A percentile compares a stretch with the other conserved stretches of the same genome.
phyloP scores from a whole-genome alignment of 2,113 vertebrate genomes.

The Pampusana beccarii region DNA sequence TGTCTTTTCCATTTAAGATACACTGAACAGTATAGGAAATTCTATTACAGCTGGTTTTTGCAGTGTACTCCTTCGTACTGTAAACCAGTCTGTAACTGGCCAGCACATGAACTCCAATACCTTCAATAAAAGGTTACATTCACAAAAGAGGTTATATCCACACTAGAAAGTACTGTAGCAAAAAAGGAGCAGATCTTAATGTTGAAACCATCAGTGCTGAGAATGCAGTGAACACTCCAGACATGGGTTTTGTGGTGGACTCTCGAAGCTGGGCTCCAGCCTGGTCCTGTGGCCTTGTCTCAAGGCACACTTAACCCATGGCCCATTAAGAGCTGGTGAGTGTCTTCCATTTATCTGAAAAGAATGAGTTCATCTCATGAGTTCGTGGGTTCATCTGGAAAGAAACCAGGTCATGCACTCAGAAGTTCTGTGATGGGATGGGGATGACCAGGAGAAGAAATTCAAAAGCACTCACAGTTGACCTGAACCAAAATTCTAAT shows the following conservation, averaged over 20 bases:
- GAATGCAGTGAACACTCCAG: neutral
- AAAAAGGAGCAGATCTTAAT: neutral
- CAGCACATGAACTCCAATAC: neutral
- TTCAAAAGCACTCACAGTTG: neutral
- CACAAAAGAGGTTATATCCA: neutral
- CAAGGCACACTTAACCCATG: neutral
- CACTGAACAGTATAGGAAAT: neutral
- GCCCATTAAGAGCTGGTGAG: neutral
- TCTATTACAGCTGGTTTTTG: neutral
- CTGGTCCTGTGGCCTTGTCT: neutral
- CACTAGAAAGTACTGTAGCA: neutral
- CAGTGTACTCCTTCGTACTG: neutral
- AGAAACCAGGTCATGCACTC: neutral
- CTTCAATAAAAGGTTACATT: neutral
- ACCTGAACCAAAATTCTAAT: neutral
- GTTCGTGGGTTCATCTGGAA: neutral
- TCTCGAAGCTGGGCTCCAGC: neutral
- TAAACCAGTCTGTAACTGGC: neutral
- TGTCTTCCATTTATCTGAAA: neutral
- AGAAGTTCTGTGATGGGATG: neutral
- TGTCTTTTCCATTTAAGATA: neutral
- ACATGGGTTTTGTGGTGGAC: neutral
- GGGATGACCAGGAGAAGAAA: neutral
- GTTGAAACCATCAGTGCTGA: rapidly evolving
- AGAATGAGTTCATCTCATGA: neutral